These are phyloP conservation scores for Cyphomyrmex costatus DNA, from an alignment of 1,140 invertebrate species.

Conservation along the genomic window DNA sequence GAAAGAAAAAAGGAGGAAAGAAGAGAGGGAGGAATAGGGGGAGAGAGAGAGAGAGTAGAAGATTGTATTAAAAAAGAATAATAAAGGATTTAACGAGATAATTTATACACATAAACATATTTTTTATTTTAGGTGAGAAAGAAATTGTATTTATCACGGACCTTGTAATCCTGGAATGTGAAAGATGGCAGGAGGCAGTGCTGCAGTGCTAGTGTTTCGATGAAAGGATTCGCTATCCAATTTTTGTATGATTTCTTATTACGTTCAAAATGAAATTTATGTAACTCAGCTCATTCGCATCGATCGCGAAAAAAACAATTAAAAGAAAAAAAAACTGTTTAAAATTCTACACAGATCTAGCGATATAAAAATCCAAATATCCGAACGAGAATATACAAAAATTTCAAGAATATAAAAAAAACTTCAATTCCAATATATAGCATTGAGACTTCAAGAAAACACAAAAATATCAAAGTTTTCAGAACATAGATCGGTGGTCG, in stretches of 20 bases:
- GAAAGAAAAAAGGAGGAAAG: too few relatives aligned
- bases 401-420: neutral
- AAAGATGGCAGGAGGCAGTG: conserved; percentile 78
- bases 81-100: neutral
- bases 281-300: conserved; percentile 44
- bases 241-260: conserved; percentile 17
- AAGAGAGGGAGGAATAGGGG: too few relatives aligned
- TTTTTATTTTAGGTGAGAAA: neutral
- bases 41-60: too few relatives aligned
- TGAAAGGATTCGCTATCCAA: conserved; percentile 45
- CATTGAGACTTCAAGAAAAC: neutral
- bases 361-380: neutral
- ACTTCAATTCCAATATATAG: neutral
- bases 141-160: conserved; percentile 18
- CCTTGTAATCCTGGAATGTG: conserved; percentile 45
- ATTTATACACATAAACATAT: neutral
- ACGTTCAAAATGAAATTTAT: conserved; percentile 40
- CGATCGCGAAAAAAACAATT: conserved; percentile 8
- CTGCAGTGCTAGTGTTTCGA: conserved; percentile 70
- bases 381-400: neutral
- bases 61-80: neutral
- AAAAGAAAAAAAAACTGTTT: neutral
- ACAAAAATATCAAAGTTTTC: neutral
- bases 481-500: neutral
- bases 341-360: neutral